Evolutionary conservation across 2,888 invertebrate species (phyloP).

Genomic region (Leptinotarsa rubiginosa): DNA sequence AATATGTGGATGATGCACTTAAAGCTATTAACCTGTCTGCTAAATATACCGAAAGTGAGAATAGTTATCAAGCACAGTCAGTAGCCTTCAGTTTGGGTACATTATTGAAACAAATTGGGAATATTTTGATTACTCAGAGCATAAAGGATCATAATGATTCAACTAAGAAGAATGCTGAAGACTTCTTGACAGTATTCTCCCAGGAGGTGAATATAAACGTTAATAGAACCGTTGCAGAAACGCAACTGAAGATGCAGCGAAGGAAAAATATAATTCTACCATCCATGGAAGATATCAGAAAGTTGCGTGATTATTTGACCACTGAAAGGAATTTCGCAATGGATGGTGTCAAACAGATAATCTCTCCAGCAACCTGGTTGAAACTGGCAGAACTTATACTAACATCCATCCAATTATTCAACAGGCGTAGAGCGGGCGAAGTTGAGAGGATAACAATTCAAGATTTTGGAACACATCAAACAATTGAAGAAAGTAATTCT

Average conservation of each 20-base stretch:
- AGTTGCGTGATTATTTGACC: conserved; percentile 14
- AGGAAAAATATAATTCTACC: conserved; percentile 15
- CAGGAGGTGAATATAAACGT: conserved; percentile 25
- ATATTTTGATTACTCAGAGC: conserved; percentile 25
- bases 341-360: not conserved
- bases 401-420: conserved; percentile 14
- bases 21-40: conserved; percentile 41
- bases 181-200: conserved; percentile 19
- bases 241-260: conserved; percentile 20
- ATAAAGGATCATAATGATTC: conserved; percentile 30
- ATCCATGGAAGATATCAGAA: conserved; percentile 29
- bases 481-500: conserved; percentile 9
- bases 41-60: conserved; percentile 28
- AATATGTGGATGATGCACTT: conserved; percentile 37
- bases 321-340: conserved; percentile 14
- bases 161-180: conserved; percentile 7
- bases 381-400: conserved; percentile 26
- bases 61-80: conserved; percentile 40
- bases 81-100: conserved; percentile 44
- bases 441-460: conserved; percentile 23
- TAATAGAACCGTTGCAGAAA: conserved; percentile 30
- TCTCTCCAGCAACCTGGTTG: conserved; percentile 1
- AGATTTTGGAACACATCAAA: conserved; percentile 17
- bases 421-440: conserved; percentile 24
- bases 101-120: conserved; percentile 42